phyloP scores from a whole-genome alignment of 2,797 vertebrate genomes.

The Morelia viridis region DNA sequence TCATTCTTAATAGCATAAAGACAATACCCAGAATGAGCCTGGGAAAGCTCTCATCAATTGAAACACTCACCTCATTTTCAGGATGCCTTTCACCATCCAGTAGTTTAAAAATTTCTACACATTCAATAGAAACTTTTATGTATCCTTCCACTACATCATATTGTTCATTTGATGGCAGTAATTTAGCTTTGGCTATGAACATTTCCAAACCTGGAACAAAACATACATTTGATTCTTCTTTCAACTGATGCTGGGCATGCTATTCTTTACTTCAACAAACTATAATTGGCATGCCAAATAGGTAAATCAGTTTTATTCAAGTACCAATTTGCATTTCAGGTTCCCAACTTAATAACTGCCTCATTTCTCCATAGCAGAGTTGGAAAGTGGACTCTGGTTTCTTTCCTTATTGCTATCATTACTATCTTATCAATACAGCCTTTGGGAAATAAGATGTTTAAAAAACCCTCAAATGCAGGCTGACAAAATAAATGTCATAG shows the following conservation, averaged over 20 bases:
- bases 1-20: background rate
- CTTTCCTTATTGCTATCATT: background rate
- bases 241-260: fast-evolving
- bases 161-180: slow-evolving; percentile 75
- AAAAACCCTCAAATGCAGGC: background rate
- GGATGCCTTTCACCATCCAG: slow-evolving; percentile 80
- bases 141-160: slow-evolving; percentile 95
- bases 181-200: slow-evolving; percentile 81
- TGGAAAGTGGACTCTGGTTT: background rate
- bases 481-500: background rate
- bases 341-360: background rate
- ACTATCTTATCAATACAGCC: background rate
- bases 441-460: background rate
- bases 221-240: background rate
- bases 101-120: slow-evolving; percentile 87
- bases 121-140: slow-evolving; percentile 92
- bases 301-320: too few relatives aligned
- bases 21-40: background rate
- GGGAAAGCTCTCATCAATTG: fast-evolving
- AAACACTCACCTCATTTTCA: slow-evolving; percentile 81
- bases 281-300: background rate
- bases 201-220: slow-evolving; percentile 77
- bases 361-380: background rate
- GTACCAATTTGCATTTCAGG: background rate
- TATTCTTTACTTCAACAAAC: background rate